A percentile compares a stretch with the other conserved stretches of the same genome.
Conservation (phyloP, 2,888 invertebrate genomes). For the Phaedon cochleariae region DNA sequence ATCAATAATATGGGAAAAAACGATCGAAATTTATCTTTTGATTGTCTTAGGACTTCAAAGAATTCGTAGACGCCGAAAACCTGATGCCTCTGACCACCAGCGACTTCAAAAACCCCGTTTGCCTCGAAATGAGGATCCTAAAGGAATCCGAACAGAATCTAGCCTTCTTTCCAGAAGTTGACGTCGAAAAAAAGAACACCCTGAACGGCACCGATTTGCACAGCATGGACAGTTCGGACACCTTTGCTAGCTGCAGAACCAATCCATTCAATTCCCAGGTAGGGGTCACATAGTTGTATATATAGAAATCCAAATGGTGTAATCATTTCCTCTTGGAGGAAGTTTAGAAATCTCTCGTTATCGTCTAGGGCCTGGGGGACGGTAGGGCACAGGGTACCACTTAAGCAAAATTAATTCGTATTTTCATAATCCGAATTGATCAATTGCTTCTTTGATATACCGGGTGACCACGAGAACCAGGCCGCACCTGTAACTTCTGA, state of each 20-base stretch:
- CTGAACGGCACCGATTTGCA: slow-evolving; percentile 64
- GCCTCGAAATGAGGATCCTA: slow-evolving; percentile 79
- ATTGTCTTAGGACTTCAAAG: slow-evolving; percentile 80
- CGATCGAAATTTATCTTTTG: background rate
- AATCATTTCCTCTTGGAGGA: too few species aligned
- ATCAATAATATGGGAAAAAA: too few species aligned
- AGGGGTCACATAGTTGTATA: slow-evolving; percentile 39
- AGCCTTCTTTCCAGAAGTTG: slow-evolving; percentile 43
- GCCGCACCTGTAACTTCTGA: too few species aligned
- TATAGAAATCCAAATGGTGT: too few species aligned
- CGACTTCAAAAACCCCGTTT: slow-evolving; percentile 84
- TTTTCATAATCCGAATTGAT: too few species aligned
- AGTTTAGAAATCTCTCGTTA: too few species aligned
- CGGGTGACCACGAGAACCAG: too few species aligned
- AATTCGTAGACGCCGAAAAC: slow-evolving; percentile 90
- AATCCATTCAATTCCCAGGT: slow-evolving; percentile 89
- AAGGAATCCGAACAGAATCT: slow-evolving; percentile 45
- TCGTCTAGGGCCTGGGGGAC: too few species aligned
- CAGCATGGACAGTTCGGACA: slow-evolving; percentile 84
- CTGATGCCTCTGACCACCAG: slow-evolving; percentile 87
- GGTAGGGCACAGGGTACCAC: too few species aligned
- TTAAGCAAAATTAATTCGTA: too few species aligned
- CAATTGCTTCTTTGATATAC: too few species aligned
- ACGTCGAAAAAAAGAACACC: slow-evolving; percentile 54
- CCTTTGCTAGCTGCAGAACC: slow-evolving; percentile 96